Conservation (phyloP, 2,888 invertebrate species). For the Drepana falcataria region DNA sequence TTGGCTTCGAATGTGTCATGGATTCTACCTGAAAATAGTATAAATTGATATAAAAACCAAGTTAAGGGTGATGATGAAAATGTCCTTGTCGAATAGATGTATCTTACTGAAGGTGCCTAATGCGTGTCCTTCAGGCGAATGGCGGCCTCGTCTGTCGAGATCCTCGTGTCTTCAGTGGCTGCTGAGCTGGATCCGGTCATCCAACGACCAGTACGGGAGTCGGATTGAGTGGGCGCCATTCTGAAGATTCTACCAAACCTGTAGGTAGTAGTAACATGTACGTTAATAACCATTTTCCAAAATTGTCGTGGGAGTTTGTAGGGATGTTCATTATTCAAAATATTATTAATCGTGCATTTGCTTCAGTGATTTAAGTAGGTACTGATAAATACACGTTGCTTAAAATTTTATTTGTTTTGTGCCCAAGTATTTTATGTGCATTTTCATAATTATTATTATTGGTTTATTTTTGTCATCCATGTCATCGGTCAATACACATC, state of each 20-base stretch:
- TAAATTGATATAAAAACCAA: conserved; percentile 12
- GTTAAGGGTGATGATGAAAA: conserved; percentile 5
- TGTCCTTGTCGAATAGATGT: too few species aligned
- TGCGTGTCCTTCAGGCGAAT: conserved; percentile 56
- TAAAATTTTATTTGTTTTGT: too few species aligned
- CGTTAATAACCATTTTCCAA: not conserved
- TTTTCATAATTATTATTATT: too few species aligned
- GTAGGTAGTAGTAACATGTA: not conserved
- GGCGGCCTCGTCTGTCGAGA: conserved; percentile 55
- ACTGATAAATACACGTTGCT: too few species aligned
- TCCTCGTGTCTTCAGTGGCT: conserved; percentile 62
- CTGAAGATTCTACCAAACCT: conserved; percentile 46
- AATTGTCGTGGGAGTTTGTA: too few species aligned
- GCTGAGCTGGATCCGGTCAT: conserved; percentile 59
- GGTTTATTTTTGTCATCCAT: too few species aligned
- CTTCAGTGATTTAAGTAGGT: too few species aligned
- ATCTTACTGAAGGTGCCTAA: conserved; percentile 24
- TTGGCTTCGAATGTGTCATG: conserved; percentile 39
- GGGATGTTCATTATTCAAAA: too few species aligned
- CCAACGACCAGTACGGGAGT: conserved; percentile 49
- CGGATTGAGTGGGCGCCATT: conserved; percentile 30
- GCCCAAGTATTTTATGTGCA: too few species aligned
- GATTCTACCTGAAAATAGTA: conserved; percentile 24
- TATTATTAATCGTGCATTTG: too few species aligned
- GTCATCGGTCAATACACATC: too few species aligned